phyloP scores from a whole-genome alignment of 2,797 vertebrate species.

The Myripristis murdjan region DNA sequence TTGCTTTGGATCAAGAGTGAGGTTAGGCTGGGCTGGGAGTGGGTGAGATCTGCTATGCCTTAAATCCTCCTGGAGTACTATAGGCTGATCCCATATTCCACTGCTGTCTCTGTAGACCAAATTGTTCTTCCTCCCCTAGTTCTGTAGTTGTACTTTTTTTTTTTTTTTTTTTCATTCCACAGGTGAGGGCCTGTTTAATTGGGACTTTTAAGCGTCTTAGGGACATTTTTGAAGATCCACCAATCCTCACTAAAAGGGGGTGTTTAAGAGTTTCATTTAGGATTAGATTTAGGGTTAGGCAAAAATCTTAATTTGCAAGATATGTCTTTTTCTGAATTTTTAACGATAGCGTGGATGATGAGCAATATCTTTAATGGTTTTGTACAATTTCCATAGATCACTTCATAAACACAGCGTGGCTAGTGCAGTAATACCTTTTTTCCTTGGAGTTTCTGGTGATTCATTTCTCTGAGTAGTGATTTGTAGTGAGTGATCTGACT shows the following conservation, averaged over 20 bases:
- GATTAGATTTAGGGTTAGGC: slow-evolving; percentile 7
- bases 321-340: slow-evolving; percentile 36
- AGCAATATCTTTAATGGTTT: slow-evolving; percentile 8
- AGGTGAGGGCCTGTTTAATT: neutral
- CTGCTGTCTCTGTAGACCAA: slow-evolving; percentile 25
- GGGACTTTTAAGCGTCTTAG: neutral
- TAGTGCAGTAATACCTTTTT: neutral
- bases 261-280: neutral
- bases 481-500: neutral
- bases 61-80: slow-evolving; percentile 55
- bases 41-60: slow-evolving; percentile 62
- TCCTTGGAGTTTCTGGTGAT: slow-evolving; percentile 1
- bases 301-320: slow-evolving; percentile 21
- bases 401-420: neutral
- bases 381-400: slow-evolving; percentile 22
- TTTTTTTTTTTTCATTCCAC: neutral
- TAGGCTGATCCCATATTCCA: slow-evolving; percentile 28
- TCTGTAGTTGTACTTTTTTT: neutral
- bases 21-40: slow-evolving; percentile 64
- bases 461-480: slow-evolving; percentile 5
- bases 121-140: slow-evolving; percentile 25
- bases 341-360: slow-evolving; percentile 33
- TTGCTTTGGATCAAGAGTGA: slow-evolving; percentile 54
- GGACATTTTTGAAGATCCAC: too few relatives aligned
- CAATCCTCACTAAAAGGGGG: too few relatives aligned